These are phyloP conservation scores for Paralvinella palmiformis DNA, from an alignment of 1,140 invertebrate species.

Conservation along the genomic window DNA sequence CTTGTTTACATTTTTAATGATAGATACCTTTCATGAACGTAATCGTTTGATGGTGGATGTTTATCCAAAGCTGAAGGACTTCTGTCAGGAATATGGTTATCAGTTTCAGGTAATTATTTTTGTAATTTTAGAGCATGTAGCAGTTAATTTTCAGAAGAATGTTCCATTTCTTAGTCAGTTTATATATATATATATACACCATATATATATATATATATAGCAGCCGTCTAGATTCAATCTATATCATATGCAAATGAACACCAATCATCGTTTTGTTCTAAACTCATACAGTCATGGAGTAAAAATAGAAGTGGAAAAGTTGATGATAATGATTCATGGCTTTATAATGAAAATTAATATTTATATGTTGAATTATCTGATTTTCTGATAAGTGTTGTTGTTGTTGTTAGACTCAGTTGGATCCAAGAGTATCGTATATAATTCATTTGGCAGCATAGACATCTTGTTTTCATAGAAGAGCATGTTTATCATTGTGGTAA, in stretches of 20 bases:
- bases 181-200: not conserved
- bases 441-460: no score
- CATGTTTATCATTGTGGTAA: no score
- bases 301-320: no score
- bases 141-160: not conserved
- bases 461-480: no score
- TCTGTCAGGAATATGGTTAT: conserved; percentile 86
- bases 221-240: not conserved
- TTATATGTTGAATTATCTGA: no score
- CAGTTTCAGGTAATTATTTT: conserved; percentile 52
- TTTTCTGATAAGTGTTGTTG: no score
- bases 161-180: not conserved
- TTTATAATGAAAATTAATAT: no score
- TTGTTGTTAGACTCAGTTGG: no score
- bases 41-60: conserved; percentile 96
- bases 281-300: no score
- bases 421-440: no score
- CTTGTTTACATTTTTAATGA: not conserved
- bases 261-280: no score
- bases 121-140: not conserved
- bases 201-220: not conserved
- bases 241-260: not conserved
- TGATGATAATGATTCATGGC: no score
- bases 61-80: conserved; percentile 90
- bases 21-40: conserved; percentile 89